Conservation (phyloP, 2,113 vertebrate genomes). For the Micromys minutus region DNA sequence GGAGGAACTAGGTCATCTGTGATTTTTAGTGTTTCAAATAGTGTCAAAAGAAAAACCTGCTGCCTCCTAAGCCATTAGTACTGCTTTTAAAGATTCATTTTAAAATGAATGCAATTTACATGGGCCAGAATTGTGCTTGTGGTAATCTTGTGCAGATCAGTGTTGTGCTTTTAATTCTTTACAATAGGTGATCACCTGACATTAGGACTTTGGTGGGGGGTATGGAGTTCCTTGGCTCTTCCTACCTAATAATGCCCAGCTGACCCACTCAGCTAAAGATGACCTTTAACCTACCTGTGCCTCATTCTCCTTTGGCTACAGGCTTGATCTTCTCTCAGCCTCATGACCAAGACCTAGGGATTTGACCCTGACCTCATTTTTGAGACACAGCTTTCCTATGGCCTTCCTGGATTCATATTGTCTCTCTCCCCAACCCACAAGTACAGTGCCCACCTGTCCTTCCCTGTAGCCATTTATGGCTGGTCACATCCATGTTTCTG, state of each 20-base stretch:
- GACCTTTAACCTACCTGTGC: neutral
- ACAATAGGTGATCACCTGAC: neutral
- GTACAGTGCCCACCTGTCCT: neutral
- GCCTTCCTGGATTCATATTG: neutral
- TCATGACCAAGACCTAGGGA: neutral
- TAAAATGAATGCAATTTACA: neutral
- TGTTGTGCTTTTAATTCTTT: slow-evolving; percentile 20
- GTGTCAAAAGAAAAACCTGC: neutral
- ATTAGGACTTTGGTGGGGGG: neutral
- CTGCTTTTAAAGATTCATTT: neutral
- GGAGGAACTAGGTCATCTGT: neutral
- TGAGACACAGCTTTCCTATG: neutral
- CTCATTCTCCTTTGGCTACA: neutral
- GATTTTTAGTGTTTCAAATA: neutral
- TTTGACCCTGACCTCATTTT: neutral
- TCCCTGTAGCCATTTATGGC: neutral
- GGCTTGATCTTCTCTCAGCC: neutral
- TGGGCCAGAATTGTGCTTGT: neutral
- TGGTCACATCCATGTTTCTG: neutral
- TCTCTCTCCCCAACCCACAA: neutral
- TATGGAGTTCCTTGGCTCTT: neutral
- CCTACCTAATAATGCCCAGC: neutral
- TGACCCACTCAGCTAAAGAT: too few species aligned
- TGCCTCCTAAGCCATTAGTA: neutral
- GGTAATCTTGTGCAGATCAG: neutral